These are phyloP conservation scores for Cyanistes caeruleus DNA, from an alignment of 2,113 vertebrate genomes.

Conservation along the genomic window DNA sequence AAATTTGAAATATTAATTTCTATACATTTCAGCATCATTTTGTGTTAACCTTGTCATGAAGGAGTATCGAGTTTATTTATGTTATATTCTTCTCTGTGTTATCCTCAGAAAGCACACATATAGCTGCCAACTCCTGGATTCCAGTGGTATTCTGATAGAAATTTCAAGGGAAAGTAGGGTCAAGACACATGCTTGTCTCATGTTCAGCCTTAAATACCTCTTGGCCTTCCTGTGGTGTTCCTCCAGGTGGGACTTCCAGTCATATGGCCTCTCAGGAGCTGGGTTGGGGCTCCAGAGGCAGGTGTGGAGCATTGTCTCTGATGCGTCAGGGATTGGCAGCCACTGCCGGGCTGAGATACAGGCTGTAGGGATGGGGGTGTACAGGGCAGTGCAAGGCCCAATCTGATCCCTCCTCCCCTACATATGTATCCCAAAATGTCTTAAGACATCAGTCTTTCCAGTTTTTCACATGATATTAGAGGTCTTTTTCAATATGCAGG, in stretches of 20 bases:
- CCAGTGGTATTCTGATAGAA: neutral
- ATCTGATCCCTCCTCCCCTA: neutral
- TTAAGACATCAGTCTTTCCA: neutral
- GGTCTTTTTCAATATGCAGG: neutral
- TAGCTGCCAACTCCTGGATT: neutral
- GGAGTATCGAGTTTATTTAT: neutral
- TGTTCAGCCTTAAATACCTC: neutral
- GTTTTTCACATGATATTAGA: neutral
- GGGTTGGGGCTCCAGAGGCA: neutral
- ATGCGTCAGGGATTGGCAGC: neutral
- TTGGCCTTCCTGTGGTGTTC: neutral
- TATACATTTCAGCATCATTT: neutral
- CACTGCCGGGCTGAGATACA: neutral
- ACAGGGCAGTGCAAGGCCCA: neutral
- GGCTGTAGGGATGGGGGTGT: neutral
- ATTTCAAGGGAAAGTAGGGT: neutral
- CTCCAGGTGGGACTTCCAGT: neutral
- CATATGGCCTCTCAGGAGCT: neutral
- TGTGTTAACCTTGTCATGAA: neutral
- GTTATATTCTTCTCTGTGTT: neutral
- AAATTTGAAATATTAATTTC: neutral
- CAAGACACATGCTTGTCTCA: neutral
- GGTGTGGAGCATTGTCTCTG: neutral
- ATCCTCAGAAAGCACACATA: neutral
- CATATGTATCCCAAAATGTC: neutral